These are phyloP conservation scores for Sacculina carcini DNA, from an alignment of 2,888 invertebrate genomes.

Conservation along the genomic window DNA sequence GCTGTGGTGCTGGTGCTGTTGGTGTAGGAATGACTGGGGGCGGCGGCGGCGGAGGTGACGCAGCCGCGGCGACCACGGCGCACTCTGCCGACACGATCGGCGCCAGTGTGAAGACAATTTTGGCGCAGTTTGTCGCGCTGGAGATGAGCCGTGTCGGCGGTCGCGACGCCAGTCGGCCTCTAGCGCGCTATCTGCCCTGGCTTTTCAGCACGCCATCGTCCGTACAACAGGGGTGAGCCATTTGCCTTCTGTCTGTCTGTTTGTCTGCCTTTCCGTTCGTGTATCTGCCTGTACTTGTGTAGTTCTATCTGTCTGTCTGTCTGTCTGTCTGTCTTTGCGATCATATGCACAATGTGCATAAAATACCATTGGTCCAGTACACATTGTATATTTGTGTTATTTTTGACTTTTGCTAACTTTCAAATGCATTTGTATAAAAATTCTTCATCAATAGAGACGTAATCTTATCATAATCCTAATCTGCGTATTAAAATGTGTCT, in stretches of 20 bases:
- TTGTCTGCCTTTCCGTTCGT: not conserved
- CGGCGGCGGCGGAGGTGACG: conserved; percentile 9
- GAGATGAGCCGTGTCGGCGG: conserved; percentile 72
- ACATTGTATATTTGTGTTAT: conserved; percentile 1
- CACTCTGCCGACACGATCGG: conserved; percentile 68
- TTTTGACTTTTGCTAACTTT: not conserved
- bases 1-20: not conserved
- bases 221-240: conserved; percentile 45
- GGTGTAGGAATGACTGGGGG: not conserved
- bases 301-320: too few species aligned
- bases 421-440: too few species aligned
- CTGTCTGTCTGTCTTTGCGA: too few species aligned
- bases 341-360: not conserved
- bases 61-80: conserved; percentile 17
- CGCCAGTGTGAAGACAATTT: conserved; percentile 62
- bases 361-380: not conserved
- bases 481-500: too few species aligned
- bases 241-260: not conserved
- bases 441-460: too few species aligned
- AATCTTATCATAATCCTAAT: too few species aligned
- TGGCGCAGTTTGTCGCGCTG: conserved; percentile 37
- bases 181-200: conserved; percentile 66
- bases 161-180: conserved; percentile 50
- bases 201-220: conserved; percentile 51
- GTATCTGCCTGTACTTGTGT: too few species aligned